A percentile compares a stretch with the other conserved stretches of the same genome.
phyloP scores from a whole-genome alignment of 2,888 invertebrate species.

The Diploptera punctata region DNA sequence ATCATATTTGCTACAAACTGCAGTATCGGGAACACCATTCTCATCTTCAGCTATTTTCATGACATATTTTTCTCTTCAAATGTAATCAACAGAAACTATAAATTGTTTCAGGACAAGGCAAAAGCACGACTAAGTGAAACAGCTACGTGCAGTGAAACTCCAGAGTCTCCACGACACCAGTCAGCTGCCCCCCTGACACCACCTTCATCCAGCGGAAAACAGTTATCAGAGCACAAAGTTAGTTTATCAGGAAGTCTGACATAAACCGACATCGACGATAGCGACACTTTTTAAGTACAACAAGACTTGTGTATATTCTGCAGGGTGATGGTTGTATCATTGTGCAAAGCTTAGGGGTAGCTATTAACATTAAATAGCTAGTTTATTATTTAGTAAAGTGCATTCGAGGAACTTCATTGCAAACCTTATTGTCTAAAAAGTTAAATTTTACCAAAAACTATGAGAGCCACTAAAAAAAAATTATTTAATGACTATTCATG shows the following conservation, averaged over 20 bases:
- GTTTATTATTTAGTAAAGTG: neutral
- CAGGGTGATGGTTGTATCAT: neutral
- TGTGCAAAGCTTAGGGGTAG: neutral
- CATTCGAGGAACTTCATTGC: neutral
- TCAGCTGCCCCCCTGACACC: slow-evolving; percentile 41
- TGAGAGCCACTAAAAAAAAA: no score
- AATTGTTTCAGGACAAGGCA: neutral
- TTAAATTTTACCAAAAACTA: neutral
- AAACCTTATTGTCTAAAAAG: neutral
- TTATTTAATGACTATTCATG: no score
- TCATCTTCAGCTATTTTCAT: no score
- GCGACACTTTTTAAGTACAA: neutral
- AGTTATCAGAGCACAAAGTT: slow-evolving; percentile 21
- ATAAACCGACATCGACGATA: neutral
- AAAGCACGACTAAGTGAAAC: neutral
- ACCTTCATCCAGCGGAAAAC: slow-evolving; percentile 40
- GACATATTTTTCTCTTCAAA: no score
- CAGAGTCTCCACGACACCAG: slow-evolving; percentile 17
- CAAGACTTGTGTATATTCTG: neutral
- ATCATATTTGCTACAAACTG: no score
- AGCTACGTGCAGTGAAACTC: slow-evolving; percentile 4
- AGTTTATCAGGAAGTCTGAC: slow-evolving; percentile 14
- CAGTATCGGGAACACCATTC: no score
- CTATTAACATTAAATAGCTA: slow-evolving; percentile 16
- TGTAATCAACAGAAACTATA: neutral